Percentiles rank a stretch among this genome's conserved stretches.
These are phyloP conservation scores for Loris lydekkerianus DNA, from an alignment of 2,797 vertebrate genomes.

Conservation along the genomic window DNA sequence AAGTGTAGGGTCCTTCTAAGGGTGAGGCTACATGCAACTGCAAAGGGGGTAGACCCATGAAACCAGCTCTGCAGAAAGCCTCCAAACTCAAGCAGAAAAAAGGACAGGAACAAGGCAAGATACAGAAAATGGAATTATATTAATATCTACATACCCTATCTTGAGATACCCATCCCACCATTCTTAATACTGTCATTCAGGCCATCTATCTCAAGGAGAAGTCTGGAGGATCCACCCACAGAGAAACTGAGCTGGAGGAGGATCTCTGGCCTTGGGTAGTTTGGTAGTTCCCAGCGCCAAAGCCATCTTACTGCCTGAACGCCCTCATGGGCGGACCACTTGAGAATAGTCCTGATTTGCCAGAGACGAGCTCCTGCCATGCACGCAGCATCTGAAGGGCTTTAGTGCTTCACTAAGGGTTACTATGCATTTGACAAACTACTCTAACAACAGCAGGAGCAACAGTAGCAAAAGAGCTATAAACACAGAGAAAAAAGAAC, in stretches of 20 bases:
- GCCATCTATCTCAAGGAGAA: not conserved
- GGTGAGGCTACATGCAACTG: not conserved
- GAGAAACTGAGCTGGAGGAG: not conserved
- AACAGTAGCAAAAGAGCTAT: not conserved
- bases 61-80: not conserved
- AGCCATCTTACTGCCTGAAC: not conserved
- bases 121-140: not conserved
- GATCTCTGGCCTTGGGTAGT: not conserved
- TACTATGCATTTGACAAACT: not conserved
- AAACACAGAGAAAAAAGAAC: not conserved
- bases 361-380: not conserved
- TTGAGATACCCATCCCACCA: not conserved
- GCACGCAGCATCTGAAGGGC: not conserved
- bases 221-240: not conserved
- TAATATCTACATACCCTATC: not conserved
- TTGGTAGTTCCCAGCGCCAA: not conserved
- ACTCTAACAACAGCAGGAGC: not conserved
- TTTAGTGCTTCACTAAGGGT: not conserved
- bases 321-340: not conserved
- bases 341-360: not conserved
- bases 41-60: not conserved
- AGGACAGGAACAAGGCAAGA: not conserved
- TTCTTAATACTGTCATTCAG: not conserved
- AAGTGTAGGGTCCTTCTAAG: not conserved
- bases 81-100: not conserved